These are phyloP conservation scores for Sebastes trivittatus DNA, from an alignment of 2,797 vertebrate genomes.

Conservation along the genomic window DNA sequence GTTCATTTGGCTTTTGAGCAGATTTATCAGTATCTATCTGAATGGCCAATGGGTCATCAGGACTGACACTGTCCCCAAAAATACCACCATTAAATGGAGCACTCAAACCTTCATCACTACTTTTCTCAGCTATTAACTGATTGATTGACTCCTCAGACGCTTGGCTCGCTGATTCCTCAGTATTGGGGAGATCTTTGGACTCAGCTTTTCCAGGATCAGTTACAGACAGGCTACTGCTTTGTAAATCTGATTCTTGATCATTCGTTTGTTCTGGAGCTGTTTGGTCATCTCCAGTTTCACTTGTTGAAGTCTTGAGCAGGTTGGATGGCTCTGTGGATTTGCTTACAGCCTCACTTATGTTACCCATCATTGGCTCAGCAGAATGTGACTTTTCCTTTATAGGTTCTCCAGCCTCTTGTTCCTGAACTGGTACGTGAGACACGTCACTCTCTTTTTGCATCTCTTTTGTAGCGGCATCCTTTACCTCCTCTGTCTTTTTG, in stretches of 20 bases:
- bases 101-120: not conserved
- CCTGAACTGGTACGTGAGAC: conserved; percentile 2
- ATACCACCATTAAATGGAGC: conserved; percentile 16
- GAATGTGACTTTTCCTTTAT: not conserved
- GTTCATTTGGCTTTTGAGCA: conserved; percentile 5
- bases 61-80: conserved; percentile 19
- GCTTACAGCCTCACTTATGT: not conserved
- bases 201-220: not conserved
- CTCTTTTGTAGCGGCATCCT: not conserved
- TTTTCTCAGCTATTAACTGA: conserved; percentile 4
- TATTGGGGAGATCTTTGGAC: not conserved
- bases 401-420: not conserved
- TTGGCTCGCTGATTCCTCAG: not conserved
- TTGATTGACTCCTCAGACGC: not conserved
- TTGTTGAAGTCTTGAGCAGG: not conserved
- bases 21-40: conserved; percentile 14
- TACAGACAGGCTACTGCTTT: not conserved
- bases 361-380: not conserved
- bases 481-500: conserved; percentile 13
- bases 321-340: not conserved
- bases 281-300: conserved; percentile 8
- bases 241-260: conserved; percentile 3
- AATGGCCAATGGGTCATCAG: not conserved
- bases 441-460: not conserved
- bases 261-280: not conserved